Conservation (phyloP, 2,797 vertebrate genomes). For the Catamblyrhynchus diadema region DNA sequence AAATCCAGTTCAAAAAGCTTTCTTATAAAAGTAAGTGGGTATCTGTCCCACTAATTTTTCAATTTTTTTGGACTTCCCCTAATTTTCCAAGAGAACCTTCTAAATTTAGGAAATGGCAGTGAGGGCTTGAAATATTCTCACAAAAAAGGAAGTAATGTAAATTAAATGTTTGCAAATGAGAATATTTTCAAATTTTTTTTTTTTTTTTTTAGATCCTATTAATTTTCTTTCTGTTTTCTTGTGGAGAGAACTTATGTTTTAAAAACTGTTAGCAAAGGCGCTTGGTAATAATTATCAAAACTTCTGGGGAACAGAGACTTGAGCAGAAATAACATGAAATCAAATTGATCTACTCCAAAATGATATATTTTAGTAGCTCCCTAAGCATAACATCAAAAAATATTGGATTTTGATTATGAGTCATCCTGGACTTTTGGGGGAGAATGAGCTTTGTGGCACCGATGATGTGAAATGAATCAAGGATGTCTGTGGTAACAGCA, state of each 20-base stretch:
- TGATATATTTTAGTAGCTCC: background rate
- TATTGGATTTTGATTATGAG: background rate
- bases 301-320: background rate
- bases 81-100: background rate
- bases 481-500: background rate
- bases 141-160: background rate
- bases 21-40: background rate
- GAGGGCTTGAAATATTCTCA: background rate
- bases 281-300: background rate
- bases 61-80: background rate
- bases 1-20: background rate
- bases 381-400: background rate
- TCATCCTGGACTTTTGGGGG: background rate
- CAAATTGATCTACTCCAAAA: background rate
- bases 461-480: background rate
- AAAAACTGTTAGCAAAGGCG: background rate
- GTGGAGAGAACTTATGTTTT: background rate
- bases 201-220: background rate
- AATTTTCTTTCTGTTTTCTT: background rate
- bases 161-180: background rate
- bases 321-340: background rate
- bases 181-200: background rate
- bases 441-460: background rate
- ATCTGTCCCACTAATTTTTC: background rate
- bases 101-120: background rate